Conservation (phyloP, 2,797 vertebrate genomes). For the Aphelocoma californica region DNA sequence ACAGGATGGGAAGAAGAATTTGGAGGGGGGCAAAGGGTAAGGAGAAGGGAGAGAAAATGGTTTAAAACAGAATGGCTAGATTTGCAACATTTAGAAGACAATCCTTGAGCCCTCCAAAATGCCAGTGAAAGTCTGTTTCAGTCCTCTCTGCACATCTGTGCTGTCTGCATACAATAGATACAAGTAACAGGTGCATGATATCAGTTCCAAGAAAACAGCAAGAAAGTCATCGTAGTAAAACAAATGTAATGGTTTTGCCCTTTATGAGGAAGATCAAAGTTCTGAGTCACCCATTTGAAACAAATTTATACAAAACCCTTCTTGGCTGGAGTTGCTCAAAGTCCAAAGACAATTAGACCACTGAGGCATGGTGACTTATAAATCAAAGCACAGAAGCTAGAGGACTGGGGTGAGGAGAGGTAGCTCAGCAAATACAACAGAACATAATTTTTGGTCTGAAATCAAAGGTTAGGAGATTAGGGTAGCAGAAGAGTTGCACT, state of each 20-base stretch:
- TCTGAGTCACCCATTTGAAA: conserved; percentile 7
- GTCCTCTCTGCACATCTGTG: rapidly evolving
- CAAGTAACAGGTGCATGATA: not conserved
- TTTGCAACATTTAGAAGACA: not conserved
- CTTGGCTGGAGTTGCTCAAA: not conserved
- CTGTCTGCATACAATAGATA: not conserved
- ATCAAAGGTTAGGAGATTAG: not conserved
- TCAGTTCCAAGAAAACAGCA: not conserved
- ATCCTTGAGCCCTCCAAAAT: not conserved
- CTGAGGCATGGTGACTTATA: not conserved
- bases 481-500: not conserved
- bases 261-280: conserved; percentile 8
- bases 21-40: not conserved
- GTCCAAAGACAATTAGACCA: not conserved
- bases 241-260: not conserved
- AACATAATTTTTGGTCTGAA: not conserved
- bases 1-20: not conserved
- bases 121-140: not conserved
- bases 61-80: not conserved
- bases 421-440: not conserved
- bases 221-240: not conserved
- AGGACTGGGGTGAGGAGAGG: not conserved
- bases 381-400: not conserved
- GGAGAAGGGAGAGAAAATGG: not conserved
- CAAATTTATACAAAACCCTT: not conserved